Percentiles rank a stretch among this genome's conserved stretches.
Conservation (phyloP, 2,797 vertebrate species). For the Pangasius larnaudii region DNA sequence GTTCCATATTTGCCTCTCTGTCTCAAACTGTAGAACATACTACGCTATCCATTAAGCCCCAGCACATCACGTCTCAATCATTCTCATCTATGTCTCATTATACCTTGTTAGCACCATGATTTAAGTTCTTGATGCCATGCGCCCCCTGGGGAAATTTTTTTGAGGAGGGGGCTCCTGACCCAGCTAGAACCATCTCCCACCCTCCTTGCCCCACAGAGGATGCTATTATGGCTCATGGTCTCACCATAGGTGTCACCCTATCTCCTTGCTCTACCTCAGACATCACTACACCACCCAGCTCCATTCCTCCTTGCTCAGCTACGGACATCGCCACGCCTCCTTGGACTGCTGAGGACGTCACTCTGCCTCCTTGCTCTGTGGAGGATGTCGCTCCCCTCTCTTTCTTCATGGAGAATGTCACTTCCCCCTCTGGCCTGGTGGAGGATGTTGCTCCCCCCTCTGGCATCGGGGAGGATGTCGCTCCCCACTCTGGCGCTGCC, state of each 20-base stretch:
- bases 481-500: not conserved
- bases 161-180: not conserved
- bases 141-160: not conserved
- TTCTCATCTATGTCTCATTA: not conserved
- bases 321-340: not conserved
- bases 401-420: too few species aligned
- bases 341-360: not conserved
- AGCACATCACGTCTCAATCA: not conserved
- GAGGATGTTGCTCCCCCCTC: too few species aligned
- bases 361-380: not conserved
- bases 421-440: too few species aligned
- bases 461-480: not conserved
- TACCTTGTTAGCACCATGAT: not conserved
- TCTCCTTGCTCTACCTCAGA: not conserved
- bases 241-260: not conserved
- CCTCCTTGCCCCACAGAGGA: not conserved
- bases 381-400: too few species aligned
- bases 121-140: not conserved
- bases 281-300: too few species aligned
- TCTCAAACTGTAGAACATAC: too few species aligned
- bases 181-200: not conserved
- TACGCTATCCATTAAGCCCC: not conserved
- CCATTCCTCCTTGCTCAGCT: not conserved
- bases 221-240: not conserved
- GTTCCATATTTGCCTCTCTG: constrained; percentile 51